These are phyloP conservation scores for Alitta virens DNA, from an alignment of 2,888 invertebrate species.

Conservation along the genomic window DNA sequence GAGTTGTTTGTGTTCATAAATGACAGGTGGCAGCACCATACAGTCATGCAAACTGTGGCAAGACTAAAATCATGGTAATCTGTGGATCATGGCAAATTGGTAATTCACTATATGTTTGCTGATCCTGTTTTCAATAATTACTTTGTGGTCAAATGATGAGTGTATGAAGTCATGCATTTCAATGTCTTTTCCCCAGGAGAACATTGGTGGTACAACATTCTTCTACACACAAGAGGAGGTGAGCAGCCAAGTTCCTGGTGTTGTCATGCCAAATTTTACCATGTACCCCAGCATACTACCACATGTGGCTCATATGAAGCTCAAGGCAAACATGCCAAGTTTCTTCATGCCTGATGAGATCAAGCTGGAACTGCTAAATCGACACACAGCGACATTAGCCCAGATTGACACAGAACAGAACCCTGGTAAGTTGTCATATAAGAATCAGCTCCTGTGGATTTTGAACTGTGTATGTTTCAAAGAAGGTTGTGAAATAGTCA, in stretches of 20 bases:
- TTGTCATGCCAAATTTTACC: slow-evolving; percentile 56
- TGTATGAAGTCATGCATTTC: too few relatives aligned
- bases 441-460: too few relatives aligned
- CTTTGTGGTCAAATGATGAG: too few relatives aligned
- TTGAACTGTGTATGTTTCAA: too few relatives aligned
- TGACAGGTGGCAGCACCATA: too few relatives aligned
- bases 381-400: slow-evolving; percentile 71
- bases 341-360: slow-evolving; percentile 86
- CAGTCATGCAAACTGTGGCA: not conserved
- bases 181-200: too few relatives aligned
- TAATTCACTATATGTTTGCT: not conserved
- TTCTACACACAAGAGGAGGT: slow-evolving; percentile 67
- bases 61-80: not conserved
- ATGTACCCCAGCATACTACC: slow-evolving; percentile 55
- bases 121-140: too few relatives aligned
- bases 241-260: slow-evolving; percentile 41
- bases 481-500: too few relatives aligned
- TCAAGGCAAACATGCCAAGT: slow-evolving; percentile 50
- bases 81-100: not conserved
- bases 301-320: slow-evolving; percentile 57
- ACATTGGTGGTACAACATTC: slow-evolving; percentile 84
- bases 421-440: slow-evolving; percentile 50
- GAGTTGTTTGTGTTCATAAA: too few relatives aligned
- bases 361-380: slow-evolving; percentile 73
- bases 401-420: slow-evolving; percentile 66